Evolutionary conservation across 2,888 invertebrate species (phyloP).

Genomic region (Dolichopus griseipennis): DNA sequence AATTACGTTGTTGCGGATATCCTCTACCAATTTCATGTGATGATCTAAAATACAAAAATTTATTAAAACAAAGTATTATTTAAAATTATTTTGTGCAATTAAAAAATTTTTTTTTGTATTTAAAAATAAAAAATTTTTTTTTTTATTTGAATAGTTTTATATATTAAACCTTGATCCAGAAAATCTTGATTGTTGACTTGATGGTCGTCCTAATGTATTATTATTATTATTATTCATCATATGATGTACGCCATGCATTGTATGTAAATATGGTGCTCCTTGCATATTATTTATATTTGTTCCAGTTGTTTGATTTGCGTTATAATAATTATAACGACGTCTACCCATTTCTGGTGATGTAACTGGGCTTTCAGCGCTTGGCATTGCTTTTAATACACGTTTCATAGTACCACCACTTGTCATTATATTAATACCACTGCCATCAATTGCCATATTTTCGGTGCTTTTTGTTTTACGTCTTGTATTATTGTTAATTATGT

Average conservation of each 20-base stretch:
- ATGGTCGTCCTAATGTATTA: slow-evolving; percentile 47
- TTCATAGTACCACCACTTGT: slow-evolving; percentile 69
- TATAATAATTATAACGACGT: slow-evolving; percentile 62
- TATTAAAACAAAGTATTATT: background rate
- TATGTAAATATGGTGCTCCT: slow-evolving; percentile 54
- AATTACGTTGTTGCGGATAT: slow-evolving; percentile 60
- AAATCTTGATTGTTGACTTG: slow-evolving; percentile 58
- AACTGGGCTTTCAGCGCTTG: slow-evolving; percentile 78
- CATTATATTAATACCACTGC: slow-evolving; percentile 27
- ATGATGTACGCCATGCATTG: slow-evolving; percentile 48
- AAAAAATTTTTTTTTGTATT: background rate
- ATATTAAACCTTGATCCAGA: slow-evolving; percentile 51
- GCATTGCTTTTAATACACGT: slow-evolving; percentile 90
- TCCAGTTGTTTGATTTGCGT: slow-evolving; percentile 36
- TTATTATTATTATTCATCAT: slow-evolving; percentile 46
- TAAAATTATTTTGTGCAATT: background rate
- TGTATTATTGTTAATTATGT: slow-evolving; percentile 65
- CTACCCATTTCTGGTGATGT: slow-evolving; percentile 87
- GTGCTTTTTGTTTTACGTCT: slow-evolving; percentile 82
- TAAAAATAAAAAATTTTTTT: no score
- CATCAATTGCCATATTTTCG: slow-evolving; percentile 69
- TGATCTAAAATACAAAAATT: slow-evolving; percentile 47
- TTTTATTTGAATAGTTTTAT: no score
- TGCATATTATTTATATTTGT: slow-evolving; percentile 33
- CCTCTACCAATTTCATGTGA: slow-evolving; percentile 64